These are phyloP conservation scores for Eira barbara DNA, from an alignment of 2,113 vertebrate genomes.

Conservation along the genomic window DNA sequence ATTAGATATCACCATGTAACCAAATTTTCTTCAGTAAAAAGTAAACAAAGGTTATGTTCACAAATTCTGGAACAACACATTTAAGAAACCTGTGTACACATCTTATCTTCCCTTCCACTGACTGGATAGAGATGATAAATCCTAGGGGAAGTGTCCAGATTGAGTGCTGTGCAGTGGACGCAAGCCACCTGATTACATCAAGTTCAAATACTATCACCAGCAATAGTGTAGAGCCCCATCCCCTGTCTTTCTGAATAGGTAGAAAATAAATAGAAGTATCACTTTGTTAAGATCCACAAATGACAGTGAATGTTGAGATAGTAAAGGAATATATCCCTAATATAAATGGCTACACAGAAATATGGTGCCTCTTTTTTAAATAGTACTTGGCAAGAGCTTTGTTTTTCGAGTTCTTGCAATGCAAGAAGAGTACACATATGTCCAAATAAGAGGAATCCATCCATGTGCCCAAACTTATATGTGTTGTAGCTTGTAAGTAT, in stretches of 20 bases:
- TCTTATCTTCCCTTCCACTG: not conserved
- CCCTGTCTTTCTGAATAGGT: not conserved
- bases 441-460: not conserved
- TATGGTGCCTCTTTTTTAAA: not conserved
- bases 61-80: not conserved
- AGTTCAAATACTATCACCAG: not conserved
- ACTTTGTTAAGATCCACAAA: not conserved
- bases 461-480: not conserved
- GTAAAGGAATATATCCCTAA: not conserved
- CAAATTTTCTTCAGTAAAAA: not conserved
- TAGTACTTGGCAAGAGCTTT: not conserved
- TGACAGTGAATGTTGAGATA: not conserved
- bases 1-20: not conserved
- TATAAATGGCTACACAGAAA: not conserved
- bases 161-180: not conserved
- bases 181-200: not conserved
- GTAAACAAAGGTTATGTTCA: not conserved
- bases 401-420: not conserved
- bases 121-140: not conserved
- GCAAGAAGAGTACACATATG: not conserved
- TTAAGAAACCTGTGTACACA: not conserved
- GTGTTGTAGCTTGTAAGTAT: not conserved
- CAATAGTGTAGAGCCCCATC: accelerated
- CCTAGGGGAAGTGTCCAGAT: accelerated
- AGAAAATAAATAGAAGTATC: not conserved